These are phyloP conservation scores for Helarctos malayanus DNA, from an alignment of 2,797 vertebrate species.

Conservation along the genomic window DNA sequence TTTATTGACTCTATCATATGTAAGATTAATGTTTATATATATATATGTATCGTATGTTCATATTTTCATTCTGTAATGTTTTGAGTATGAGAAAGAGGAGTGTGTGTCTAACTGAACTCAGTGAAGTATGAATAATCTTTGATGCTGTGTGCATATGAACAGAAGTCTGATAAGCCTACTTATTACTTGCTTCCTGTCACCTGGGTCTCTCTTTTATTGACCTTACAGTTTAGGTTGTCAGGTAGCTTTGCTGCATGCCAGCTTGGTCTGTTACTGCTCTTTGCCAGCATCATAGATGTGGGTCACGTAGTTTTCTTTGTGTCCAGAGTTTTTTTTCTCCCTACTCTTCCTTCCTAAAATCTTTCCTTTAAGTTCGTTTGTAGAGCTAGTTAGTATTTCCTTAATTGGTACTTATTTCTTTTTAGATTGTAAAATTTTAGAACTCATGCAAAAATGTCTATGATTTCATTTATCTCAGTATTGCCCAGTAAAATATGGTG, in stretches of 20 bases:
- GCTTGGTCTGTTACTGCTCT: neutral
- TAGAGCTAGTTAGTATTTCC: neutral
- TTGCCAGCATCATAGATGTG: neutral
- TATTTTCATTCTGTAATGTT: neutral
- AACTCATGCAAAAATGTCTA: neutral
- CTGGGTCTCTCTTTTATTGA: neutral
- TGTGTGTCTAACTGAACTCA: neutral
- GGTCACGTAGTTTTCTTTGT: neutral
- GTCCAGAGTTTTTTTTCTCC: neutral
- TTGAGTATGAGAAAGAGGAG: slow-evolving; percentile 32
- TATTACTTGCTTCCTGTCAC: neutral
- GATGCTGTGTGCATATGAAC: neutral
- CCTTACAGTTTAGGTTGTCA: neutral
- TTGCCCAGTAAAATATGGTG: neutral
- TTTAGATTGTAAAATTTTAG: neutral
- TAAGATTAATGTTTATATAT: neutral
- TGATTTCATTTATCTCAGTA: neutral
- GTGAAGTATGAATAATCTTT: neutral
- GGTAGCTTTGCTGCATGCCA: neutral
- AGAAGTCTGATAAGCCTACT: neutral
- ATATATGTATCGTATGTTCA: neutral
- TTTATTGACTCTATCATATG: neutral
- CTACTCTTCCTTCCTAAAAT: neutral
- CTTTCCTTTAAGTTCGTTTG: neutral
- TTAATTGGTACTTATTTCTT: neutral